Percentiles rank a stretch among this genome's conserved stretches.
Conservation (phyloP, 2,113 vertebrate genomes). For the Dicaeum eximium region DNA sequence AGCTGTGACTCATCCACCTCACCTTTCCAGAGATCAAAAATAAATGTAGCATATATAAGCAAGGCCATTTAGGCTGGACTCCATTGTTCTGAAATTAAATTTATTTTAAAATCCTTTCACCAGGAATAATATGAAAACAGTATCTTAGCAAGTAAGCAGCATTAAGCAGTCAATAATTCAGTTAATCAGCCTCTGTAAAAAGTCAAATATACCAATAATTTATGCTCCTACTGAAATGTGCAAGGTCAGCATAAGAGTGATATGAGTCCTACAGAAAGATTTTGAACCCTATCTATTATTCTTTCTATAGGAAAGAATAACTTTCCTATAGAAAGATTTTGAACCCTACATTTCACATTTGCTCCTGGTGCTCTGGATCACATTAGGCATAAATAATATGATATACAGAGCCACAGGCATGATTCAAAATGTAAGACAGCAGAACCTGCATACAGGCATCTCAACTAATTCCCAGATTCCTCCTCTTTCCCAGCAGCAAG, state of each 20-base stretch:
- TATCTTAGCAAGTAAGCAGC: neutral
- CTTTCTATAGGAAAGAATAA: too few relatives aligned
- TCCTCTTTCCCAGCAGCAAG: neutral
- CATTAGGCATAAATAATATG: neutral
- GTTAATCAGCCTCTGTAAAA: neutral
- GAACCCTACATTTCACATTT: neutral
- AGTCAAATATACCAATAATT: neutral
- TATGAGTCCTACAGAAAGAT: neutral
- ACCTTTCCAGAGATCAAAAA: neutral
- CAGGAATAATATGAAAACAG: neutral
- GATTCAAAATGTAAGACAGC: neutral
- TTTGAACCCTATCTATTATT: neutral
- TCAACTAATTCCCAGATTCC: neutral
- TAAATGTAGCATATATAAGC: neutral
- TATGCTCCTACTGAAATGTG: neutral
- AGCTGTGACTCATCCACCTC: neutral
- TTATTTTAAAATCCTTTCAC: neutral
- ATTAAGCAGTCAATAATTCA: neutral
- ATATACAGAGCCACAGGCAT: neutral
- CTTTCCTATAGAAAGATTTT: neutral
- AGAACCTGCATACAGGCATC: neutral
- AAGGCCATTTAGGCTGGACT: neutral
- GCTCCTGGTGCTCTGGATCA: neutral
- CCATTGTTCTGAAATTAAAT: neutral
- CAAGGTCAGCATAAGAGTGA: neutral